Base-by-base conservation (phyloP, 2,797 vertebrate genomes). In the Hozukius guyotensis region DNA sequence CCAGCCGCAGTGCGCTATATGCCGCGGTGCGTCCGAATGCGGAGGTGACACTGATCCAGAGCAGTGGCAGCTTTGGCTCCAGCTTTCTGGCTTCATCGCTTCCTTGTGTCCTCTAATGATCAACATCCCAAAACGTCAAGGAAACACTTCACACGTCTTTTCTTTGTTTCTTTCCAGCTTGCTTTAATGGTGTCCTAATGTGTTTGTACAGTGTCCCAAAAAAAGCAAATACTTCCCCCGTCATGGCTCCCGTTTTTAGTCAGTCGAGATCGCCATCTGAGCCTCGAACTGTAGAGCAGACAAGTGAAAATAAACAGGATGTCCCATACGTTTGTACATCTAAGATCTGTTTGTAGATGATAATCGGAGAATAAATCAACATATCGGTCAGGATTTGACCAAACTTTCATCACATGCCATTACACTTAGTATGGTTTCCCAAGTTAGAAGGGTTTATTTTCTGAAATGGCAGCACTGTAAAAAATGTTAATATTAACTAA, bases 291-390 rank as follows among this genome's bases (percentile, higher is more conserved):
- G 77, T 20, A 20, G 64, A 67, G 49, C 42, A 38, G 72, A 75
- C 73, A 74, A 52, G 66, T 42, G 59, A 84, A 91, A 89, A 88
- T 82, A 88, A 87, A 89, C 81, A 82, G 78, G 82, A 87, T 76
- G 77, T 84, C 66, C 13, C 11, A 11, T 36, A 60, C 4, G 10
- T 85, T 75, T 87, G 62, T 64, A n/a, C 81, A 22, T 75, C 59
- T 72, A 25, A 77, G 77, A 82, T 79, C 20, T 79, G 56, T 76
- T 77, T 81, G 34, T 25, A 86, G 69, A 86, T 74, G 72, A 71
- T 36, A 52, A 62, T 73, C 22, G 1, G 25, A 57, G n/a, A 53
- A 72, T 67, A 75, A 71, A 79, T 72, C 38, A 74, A 38, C 24
- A 61, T 42, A 66, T 81, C 16, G 5, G 25, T 56, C 32, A 18